Percentiles rank a stretch among this genome's conserved stretches.
These are phyloP conservation scores for Pseudopodoces humilis DNA, from an alignment of 2,113 vertebrate species.

Conservation along the genomic window DNA sequence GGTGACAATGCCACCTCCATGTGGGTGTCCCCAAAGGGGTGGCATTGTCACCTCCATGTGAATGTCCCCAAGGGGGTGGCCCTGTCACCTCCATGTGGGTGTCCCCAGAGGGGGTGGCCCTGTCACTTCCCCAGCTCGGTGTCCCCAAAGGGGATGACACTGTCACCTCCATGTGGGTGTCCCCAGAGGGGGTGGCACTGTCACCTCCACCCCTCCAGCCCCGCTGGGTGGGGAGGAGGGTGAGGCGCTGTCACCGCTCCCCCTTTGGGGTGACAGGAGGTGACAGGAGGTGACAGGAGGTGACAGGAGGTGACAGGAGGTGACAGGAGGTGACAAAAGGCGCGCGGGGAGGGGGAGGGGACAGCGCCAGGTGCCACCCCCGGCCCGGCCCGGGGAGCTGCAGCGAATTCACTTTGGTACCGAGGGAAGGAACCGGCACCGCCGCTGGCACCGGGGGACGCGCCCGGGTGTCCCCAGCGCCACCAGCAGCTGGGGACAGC, in stretches of 20 bases:
- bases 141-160: background rate
- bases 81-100: background rate
- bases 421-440: background rate
- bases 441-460: background rate
- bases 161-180: background rate
- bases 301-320: background rate
- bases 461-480: background rate
- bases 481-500: background rate
- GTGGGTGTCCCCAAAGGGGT: no score
- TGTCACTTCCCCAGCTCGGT: background rate
- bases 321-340: background rate
- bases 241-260: background rate
- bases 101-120: background rate
- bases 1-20: no score
- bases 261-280: background rate
- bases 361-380: background rate
- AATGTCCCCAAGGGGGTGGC: background rate
- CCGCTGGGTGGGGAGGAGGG: no score
- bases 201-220: background rate
- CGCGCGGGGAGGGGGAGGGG: background rate
- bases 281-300: no score
- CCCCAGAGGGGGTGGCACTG: background rate
- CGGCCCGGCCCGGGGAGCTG: background rate
- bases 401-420: slow-evolving; percentile 7
- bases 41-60: no score